Conservation (phyloP, 2,113 vertebrate genomes). For the Paratilapia polleni region DNA sequence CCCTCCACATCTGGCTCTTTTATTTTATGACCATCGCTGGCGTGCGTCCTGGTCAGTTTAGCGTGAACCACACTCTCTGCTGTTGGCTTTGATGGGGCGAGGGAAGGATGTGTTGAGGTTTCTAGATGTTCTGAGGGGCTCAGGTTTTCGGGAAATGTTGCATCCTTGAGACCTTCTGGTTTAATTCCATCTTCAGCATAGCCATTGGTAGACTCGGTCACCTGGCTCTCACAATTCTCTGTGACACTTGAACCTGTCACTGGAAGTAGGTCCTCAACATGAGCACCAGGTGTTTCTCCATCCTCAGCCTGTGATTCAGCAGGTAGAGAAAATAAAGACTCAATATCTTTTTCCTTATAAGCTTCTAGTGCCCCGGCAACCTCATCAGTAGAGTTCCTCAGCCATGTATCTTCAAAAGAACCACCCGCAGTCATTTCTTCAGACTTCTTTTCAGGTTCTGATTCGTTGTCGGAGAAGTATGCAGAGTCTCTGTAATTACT, state of each 20-base stretch:
- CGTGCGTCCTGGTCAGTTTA: conserved; percentile 77
- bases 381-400: conserved; percentile 28
- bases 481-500: conserved; percentile 93
- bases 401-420: conserved; percentile 46
- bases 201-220: not conserved
- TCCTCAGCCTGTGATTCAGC: conserved; percentile 1
- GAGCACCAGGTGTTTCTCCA: not conserved
- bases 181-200: conserved; percentile 3
- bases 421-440: conserved; percentile 76
- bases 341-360: conserved; percentile 4
- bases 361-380: not conserved
- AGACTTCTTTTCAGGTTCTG: conserved; percentile 88
- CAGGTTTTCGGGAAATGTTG: not conserved
- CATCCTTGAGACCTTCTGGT: conserved; percentile 16
- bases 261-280: not conserved
- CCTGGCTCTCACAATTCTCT: conserved; percentile 33
- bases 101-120: conserved; percentile 12
- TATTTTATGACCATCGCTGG: conserved; percentile 83
- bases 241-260: conserved; percentile 28
- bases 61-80: conserved; percentile 64
- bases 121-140: not conserved
- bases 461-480: conserved; percentile 98
- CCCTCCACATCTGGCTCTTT: conserved; percentile 95
- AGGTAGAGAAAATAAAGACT: conserved; percentile 19
- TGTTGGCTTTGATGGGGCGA: conserved; percentile 9